A percentile compares a stretch with the other conserved stretches of the same genome.
These are phyloP conservation scores for Zosterops pallidus DNA, from an alignment of 2,113 vertebrate genomes.

Conservation along the genomic window DNA sequence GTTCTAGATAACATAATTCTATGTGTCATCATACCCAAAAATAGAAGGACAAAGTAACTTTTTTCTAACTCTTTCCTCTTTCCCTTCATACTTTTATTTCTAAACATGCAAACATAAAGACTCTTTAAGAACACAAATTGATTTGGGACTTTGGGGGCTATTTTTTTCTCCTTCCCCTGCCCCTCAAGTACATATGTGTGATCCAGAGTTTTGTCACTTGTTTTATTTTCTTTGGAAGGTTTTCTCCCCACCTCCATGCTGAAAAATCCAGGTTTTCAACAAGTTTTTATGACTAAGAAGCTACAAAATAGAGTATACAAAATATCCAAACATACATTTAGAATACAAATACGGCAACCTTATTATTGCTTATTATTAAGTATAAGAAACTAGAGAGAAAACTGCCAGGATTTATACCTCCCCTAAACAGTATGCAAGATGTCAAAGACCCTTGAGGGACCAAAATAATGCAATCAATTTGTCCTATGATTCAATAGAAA, in stretches of 20 bases:
- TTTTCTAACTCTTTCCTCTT: background rate
- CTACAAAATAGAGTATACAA: background rate
- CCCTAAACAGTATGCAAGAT: background rate
- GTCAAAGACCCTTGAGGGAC: background rate
- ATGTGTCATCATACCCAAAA: background rate
- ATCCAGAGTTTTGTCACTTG: background rate
- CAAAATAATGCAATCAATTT: conserved; percentile 47
- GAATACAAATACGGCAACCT: background rate
- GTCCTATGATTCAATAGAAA: conserved; percentile 5
- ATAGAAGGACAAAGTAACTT: background rate
- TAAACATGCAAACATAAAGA: background rate
- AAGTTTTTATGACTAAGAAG: background rate
- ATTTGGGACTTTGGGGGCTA: background rate
- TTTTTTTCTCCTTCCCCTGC: background rate
- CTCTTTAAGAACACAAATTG: background rate
- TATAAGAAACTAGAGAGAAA: background rate
- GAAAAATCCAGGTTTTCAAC: background rate
- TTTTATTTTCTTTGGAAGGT: background rate
- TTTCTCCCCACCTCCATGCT: background rate
- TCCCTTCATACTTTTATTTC: background rate
- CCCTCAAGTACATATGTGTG: background rate
- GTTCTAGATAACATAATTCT: background rate
- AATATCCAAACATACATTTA: background rate
- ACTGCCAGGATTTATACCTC: background rate
- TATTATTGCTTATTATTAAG: background rate